Evolutionary conservation across 2,113 vertebrate genomes (phyloP), one percentile per base, ranked within the genome.

Genomic region (Naja naja): DNA sequence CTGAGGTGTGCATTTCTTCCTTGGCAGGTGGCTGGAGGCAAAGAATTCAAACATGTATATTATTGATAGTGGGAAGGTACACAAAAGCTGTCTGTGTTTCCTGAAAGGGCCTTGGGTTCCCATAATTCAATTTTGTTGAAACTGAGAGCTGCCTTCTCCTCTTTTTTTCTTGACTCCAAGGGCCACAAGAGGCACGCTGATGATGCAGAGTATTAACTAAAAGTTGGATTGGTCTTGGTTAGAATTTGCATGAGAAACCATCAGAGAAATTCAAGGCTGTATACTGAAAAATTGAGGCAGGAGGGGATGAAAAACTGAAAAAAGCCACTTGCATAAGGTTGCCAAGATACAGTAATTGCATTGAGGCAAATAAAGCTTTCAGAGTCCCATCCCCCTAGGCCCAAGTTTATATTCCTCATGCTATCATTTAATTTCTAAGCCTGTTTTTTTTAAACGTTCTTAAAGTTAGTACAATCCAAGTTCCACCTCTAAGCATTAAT

Each of bases 401-500:
- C 25, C 47, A 88, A 18, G 4, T 53, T 88, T 16, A 69, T 27
- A 69, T 16, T n/a, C 64, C 25, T 52, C 52, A 4, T 22, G 34
- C 34, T 81, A 22, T 81, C 34, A 22, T 43, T 81, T 34, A 43
- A 81, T 81, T 81, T 81, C 34, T 81, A 81, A 64, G 6, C 25
- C 45, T 52, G 55, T 52, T 81, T 16, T 58, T 16, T 58, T 11
- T 4, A 64, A n/a, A 60, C n/a, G 16, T 45, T 6, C 55, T 47
- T 81, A 2, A 93, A 95, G 91, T 85, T 52, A 92, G 27, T 0
- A 1, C 58, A 39, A 18, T 94, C 94, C n/a, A 52, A 85, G 91
- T 85, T 91, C 23, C 85, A 89, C 89, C 74, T 94, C 49, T 93
- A 95, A 87, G 94, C 91, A 94, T 95, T 92, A 90, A 92, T 96